Evolutionary conservation across 2,888 invertebrate genomes (phyloP), one percentile per base, ranked within the genome.

Genomic region (Sinelater perroti): DNA sequence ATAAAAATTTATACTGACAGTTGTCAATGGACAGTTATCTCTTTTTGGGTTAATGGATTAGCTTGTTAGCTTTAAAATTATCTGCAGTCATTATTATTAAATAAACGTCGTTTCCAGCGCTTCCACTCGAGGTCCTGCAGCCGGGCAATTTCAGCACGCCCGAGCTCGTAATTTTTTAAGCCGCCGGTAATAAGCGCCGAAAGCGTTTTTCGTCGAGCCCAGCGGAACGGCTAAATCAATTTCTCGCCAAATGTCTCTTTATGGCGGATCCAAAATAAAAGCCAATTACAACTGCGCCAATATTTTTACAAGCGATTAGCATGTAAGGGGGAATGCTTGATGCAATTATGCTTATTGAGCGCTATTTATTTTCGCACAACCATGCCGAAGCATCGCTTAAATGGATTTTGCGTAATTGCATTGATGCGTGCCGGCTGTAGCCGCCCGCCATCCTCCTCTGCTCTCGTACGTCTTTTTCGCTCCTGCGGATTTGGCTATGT

Each of bases 271-370:
- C 40, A 51, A 60, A 54, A 56, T 62, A 57, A 62, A 62, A 62
- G 63, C 60, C 63, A 63, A 64, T 63, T 63, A 63, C 60, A 57
- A 59, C 59, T 64, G 54, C 58, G 51, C 64, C 51, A 64, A 66
- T 64, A 64, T 63, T 64, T 66, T 66, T 66, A 63, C 64, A 64
- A 64, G 63, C 64, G 64, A 66, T 66, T 66, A 66, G 61, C 61
- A 56, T 56, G 60, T 59, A 57, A 61, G 57, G 63, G 64, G 61
- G 65, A 65, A 63, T 65, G 40, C 56, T 58, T 65, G 61, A 65
- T 65, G 63, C 62, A 63, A 65, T 65, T 65, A 65, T 60, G 56
- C 54, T 65, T 61, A 63, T 61, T 61, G 61, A 62, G 60, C 50
- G 60, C 51, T 60, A 63, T 65, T 65, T 63, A 63, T 64, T 64